These are phyloP conservation scores for Busseola fusca DNA, from an alignment of 2,888 invertebrate species.

Conservation along the genomic window DNA sequence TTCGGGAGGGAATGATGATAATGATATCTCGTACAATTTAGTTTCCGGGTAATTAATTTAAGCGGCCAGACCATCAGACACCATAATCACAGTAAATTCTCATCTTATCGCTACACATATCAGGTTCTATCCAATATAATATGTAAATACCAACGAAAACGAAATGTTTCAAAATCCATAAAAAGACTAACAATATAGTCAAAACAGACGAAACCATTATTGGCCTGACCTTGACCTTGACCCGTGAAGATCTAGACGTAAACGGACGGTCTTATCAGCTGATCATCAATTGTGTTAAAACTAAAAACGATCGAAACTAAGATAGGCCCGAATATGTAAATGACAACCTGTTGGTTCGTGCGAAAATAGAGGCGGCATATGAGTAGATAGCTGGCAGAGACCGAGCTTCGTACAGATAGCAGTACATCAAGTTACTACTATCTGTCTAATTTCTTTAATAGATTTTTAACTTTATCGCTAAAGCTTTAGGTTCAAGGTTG, in stretches of 20 bases:
- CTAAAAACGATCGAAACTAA: conserved; percentile 25
- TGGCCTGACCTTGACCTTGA: conserved; percentile 27
- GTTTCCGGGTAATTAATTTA: neutral
- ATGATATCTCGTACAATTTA: neutral
- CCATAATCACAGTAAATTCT: neutral
- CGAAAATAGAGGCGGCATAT: conserved; percentile 6
- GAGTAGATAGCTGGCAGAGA: conserved; percentile 19
- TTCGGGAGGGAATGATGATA: neutral
- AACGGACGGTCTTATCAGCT: conserved; percentile 34
- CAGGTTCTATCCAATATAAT: conserved; percentile 3
- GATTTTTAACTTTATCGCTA: too few relatives aligned
- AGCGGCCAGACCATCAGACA: neutral
- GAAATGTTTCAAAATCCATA: neutral
- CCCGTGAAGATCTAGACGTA: neutral
- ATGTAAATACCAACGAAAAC: conserved; percentile 27
- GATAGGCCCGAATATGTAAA: conserved; percentile 32
- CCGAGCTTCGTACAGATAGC: neutral
- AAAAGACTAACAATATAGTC: conserved; percentile 3
- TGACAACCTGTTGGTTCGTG: conserved; percentile 21
- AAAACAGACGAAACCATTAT: conserved; percentile 16
- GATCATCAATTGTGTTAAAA: conserved; percentile 20
- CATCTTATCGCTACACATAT: conserved; percentile 12
- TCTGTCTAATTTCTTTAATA: too few relatives aligned
- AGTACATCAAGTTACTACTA: too few relatives aligned
- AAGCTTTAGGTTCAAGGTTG: too few relatives aligned